Evolutionary conservation across 2,888 invertebrate species (phyloP), one percentile per base, ranked within the genome.

Genomic region (Dicycla oo): DNA sequence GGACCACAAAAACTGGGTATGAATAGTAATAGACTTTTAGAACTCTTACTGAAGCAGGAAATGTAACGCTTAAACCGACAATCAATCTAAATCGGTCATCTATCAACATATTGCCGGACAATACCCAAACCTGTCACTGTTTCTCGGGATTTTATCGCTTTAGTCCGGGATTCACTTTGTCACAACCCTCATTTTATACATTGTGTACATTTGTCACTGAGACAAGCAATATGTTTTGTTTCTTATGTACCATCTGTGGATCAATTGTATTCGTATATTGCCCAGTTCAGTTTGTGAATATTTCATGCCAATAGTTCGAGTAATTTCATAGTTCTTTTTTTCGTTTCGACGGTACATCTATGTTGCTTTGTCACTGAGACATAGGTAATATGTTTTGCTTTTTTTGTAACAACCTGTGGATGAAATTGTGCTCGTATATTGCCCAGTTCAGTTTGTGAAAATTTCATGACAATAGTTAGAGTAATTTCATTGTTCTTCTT

Each of bases 81-180:
- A 79, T 73, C 43, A 64, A 73, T 76, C 38, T 49, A 73, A 13
- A 64, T 64, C 58, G 23, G 38, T 61, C 54, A 60, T 64, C 63
- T 18, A 40, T 73, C 20, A 73, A 43, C 10, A 30, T 54, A 54
- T 54, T 60, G 2, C 23, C 23, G 54, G 49, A 54, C 40, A 45
- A 54, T 23, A 30, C 53, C 43, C 60, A 64, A 75, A 38, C 15
- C 43, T 20, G 26, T 45, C 61, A 61, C n/a, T 11, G 49, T 75
- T 72, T 53, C 26, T n/a, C 34, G 26, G 26, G 23, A 51, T 75
- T 70, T 69, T 51, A 61, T 63, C n/a, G 7, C 40, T n/a, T 4
- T 49, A 43, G 49, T 60, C 34, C 47, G 30, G 62, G 8, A 53
- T 73, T 63, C 47, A 43, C 26, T 72, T 53, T 54, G 49, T 64